These are phyloP conservation scores for Clarias fuscus DNA, from an alignment of 2,797 vertebrate species.

Conservation along the genomic window DNA sequence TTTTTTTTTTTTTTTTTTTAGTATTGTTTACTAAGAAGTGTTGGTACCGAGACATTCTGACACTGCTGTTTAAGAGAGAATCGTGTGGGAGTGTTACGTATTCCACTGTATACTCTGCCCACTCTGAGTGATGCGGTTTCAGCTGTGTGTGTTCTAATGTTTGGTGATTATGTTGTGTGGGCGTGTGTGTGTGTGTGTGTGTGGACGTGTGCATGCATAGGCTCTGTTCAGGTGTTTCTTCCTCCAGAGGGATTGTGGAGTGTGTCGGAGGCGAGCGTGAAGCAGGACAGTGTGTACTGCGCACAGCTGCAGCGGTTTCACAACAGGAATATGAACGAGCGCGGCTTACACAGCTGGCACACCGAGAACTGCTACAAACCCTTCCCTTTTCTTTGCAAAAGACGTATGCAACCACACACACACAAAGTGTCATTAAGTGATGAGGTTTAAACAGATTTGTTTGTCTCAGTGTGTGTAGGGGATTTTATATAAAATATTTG, in stretches of 20 bases:
- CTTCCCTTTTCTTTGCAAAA: conserved; percentile 96
- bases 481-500: not conserved
- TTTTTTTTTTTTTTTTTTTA: too few relatives aligned
- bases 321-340: conserved; percentile 86
- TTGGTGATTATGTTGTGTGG: not conserved
- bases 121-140: not conserved
- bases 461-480: too few relatives aligned
- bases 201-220: conserved; percentile 62
- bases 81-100: not conserved
- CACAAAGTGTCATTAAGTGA: not conserved
- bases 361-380: conserved; percentile 96
- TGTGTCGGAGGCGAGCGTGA: conserved; percentile 77
- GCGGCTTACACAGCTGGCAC: conserved; percentile 94
- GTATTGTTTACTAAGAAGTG: not conserved
- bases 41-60: not conserved
- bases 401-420: conserved; percentile 75
- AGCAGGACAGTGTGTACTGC: conserved; percentile 89
- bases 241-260: conserved; percentile 84
- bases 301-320: conserved; percentile 93
- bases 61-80: not conserved
- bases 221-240: conserved; percentile 90
- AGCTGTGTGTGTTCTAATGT: not conserved
- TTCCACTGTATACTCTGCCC: not conserved
- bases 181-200: not conserved
- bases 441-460: not conserved